Base-by-base conservation (phyloP, 2,888 invertebrate species). In the Anticlea derivata region DNA sequence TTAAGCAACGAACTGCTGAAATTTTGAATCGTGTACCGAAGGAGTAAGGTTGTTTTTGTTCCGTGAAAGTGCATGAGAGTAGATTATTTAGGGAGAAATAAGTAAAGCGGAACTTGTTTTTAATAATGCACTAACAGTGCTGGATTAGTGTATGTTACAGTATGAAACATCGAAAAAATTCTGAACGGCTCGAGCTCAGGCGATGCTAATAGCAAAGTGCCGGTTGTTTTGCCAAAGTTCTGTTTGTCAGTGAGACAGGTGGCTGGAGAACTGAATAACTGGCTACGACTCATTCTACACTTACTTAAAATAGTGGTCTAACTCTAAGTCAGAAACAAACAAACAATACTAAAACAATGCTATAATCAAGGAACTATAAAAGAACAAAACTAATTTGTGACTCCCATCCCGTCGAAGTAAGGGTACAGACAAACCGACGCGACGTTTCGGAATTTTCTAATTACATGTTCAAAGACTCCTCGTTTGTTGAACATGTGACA, bases 391-490 rank as follows among this genome's bases (percentile, higher is more conserved):
- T 88, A 87, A 88, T 89, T 86, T 85, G 78, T 68, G 72, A 78
- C 75, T 67, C 65, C 70, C 78, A 80, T 80, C 75, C 73, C 17
- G 17, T 17, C 74, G 58, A 63, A 63, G 63, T 72, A 70, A 68
- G 68, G 70, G 64, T 60, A 76, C 75, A 68, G 78, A 78, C 73
- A 69, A 78, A 80, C 73, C 72, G 83, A 78, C 86, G 81, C 73
- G 83, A 78, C 84, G 82, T 85, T 88, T 71, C 81, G 86, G 88
- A 88, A 89, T 89, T 90, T 89, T 87, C 88, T 89, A 90, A 90
- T 90, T 89, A 89, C 88, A 85, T 84, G 85, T 85, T 86, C 87
- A 88, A 89, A 89, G 88, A 89, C 86, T 86, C 83, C 86, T 90
- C 88, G 86, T 85, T 85, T 81, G 83, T 81, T 73, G 84, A 84